Percentiles rank a stretch among this genome's conserved stretches.
phyloP scores from a whole-genome alignment of 2,113 vertebrate species.

The Heterotis niloticus region DNA sequence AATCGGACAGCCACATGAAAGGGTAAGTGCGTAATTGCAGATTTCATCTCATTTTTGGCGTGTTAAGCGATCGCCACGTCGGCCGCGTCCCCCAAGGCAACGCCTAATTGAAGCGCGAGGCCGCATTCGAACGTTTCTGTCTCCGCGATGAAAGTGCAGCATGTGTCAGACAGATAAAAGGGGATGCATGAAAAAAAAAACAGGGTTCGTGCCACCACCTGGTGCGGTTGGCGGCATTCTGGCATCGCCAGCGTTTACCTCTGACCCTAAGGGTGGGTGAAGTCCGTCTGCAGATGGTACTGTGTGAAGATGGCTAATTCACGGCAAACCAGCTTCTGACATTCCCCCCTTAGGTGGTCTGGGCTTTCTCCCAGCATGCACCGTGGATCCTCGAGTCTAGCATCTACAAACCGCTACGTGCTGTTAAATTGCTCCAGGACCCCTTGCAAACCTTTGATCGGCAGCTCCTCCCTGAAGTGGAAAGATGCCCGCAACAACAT shows the following conservation, averaged over 20 bases:
- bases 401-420: neutral
- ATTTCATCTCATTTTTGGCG: neutral
- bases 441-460: too few species aligned
- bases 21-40: neutral
- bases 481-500: neutral
- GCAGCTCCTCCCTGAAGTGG: neutral
- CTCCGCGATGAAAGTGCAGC: neutral
- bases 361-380: constrained; percentile 17
- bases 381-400: neutral
- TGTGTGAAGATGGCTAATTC: neutral
- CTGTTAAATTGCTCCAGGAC: neutral
- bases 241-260: neutral
- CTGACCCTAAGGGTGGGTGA: neutral
- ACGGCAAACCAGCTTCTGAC: neutral
- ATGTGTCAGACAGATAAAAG: too few species aligned
- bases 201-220: neutral
- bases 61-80: neutral
- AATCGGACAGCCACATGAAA: neutral
- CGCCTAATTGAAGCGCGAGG: neutral
- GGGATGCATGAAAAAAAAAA: neutral
- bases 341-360: neutral
- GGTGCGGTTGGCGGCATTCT: neutral
- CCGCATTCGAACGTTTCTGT: neutral
- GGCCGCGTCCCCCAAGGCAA: too few species aligned
- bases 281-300: neutral